Base-by-base conservation (phyloP, 2,113 vertebrate species). In the Syngnathus scovelli region DNA sequence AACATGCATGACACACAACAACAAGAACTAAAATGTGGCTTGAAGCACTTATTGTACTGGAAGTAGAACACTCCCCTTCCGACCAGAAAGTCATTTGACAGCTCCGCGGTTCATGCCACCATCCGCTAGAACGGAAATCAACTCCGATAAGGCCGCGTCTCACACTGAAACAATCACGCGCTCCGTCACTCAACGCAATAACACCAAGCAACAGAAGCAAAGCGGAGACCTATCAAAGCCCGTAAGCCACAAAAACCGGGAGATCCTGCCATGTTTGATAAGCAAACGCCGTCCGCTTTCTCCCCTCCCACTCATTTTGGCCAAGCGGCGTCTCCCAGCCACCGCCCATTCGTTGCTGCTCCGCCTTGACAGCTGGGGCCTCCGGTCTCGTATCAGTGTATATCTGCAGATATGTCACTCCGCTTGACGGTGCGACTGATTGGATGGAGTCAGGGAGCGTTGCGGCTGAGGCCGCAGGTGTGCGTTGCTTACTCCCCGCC, bases 381-480 rank as follows among this genome's bases (percentile, higher is more conserved):
- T 37, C 61, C 46, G 51, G 71, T 77, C 67, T 71, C 72, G 84
- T 74, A 85, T 85, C 85, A 82, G 77, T 82, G 80, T 82, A 85
- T 79, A 86, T 89, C 78, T 89, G 72, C 83, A 66, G 64, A 87
- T 75, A 82, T 83, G 87, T 86, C 86, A 88, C 83, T 86, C 79
- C 67, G 68, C 71, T 74, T 36, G 74, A 83, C 33, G 48, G 69
- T 39, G 66, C 56, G 72, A 79, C 74, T 71, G 78, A 78, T 68
- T 77, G 78, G 62, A 70, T 64, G 54, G 74, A 11, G 38, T 64
- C 64, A 61, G 67, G 70, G 70, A 77, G 71, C 64, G 54, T 55
- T 70, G 70, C 75, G 60, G 71, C 71, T 76, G 77, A 78, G 70
- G 67, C 76, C 71, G 62, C 59, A 61, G 71, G 74, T 60, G 68